A percentile compares a stretch with the other conserved stretches of the same genome.
phyloP scores from a whole-genome alignment of 2,113 vertebrate species.

The Bos indicus region DNA sequence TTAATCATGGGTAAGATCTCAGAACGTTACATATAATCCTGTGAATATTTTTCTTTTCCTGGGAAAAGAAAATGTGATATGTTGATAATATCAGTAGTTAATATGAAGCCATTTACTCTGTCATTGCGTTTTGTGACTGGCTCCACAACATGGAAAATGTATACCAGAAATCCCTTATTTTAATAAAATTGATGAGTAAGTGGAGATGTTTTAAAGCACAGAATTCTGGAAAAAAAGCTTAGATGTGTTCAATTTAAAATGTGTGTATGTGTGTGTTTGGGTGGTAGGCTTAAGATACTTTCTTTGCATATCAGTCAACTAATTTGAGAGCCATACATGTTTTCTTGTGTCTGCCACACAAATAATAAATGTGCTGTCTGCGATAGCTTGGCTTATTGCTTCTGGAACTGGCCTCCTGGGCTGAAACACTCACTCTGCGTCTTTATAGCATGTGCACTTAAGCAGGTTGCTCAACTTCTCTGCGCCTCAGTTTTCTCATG shows the following conservation, averaged over 20 bases:
- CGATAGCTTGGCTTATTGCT: neutral
- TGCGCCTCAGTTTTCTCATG: neutral
- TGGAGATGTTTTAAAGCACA: neutral
- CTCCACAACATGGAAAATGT: neutral
- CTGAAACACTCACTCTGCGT: neutral
- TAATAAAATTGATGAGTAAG: neutral
- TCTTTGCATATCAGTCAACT: neutral
- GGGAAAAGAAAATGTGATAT: neutral
- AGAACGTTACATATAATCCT: neutral
- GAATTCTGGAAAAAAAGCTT: neutral
- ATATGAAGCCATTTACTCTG: neutral
- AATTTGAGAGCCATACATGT: neutral
- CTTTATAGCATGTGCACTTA: neutral
- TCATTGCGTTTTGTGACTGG: neutral
- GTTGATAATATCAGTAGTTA: slow-evolving; percentile 12
- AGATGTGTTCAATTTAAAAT: neutral
- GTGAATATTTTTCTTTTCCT: neutral
- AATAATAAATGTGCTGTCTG: neutral
- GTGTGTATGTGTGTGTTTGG: neutral
- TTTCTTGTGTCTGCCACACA: neutral
- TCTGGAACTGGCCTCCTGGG: neutral
- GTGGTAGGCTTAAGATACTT: neutral
- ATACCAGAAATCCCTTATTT: neutral
- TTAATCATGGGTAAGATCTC: neutral
- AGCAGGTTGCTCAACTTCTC: neutral